These are phyloP conservation scores for Eupeodes latifasciatus DNA, from an alignment of 2,888 invertebrate genomes.

Conservation along the genomic window DNA sequence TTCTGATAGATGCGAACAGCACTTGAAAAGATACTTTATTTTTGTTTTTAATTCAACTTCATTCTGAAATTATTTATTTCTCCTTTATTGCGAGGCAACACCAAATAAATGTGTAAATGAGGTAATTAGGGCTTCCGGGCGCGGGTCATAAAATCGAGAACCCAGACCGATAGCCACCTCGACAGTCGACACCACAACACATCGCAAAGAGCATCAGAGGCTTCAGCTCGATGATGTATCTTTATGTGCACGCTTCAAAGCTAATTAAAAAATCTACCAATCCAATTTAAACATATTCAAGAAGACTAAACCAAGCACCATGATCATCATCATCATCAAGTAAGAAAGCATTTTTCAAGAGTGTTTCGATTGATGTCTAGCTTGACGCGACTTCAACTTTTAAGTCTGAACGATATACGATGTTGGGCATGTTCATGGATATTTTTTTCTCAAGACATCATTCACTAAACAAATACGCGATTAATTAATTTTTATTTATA, in stretches of 20 bases:
- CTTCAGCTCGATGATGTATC: not conserved
- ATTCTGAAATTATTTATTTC: constrained; percentile 60
- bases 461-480: constrained; percentile 24
- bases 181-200: not conserved
- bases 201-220: not conserved
- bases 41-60: constrained; percentile 21
- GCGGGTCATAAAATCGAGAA: constrained; percentile 62
- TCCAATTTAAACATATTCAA: constrained; percentile 51
- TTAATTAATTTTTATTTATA: constrained; percentile 15
- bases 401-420: constrained; percentile 55
- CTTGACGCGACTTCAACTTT: constrained; percentile 28
- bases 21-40: not conserved
- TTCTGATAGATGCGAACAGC: constrained; percentile 6
- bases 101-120: constrained; percentile 82
- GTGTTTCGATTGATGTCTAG: constrained; percentile 51
- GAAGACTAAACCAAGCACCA: constrained; percentile 5
- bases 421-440: constrained; percentile 18
- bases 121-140: constrained; percentile 83
- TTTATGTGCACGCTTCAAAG: constrained; percentile 36
- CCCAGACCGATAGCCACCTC: not conserved
- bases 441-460: constrained; percentile 14
- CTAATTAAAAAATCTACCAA: constrained; percentile 67
- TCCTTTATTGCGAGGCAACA: constrained; percentile 66
- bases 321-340: not conserved
- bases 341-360: not conserved